Base-by-base conservation (phyloP, 2,888 invertebrate genomes). In the Apodemia hepburni region DNA sequence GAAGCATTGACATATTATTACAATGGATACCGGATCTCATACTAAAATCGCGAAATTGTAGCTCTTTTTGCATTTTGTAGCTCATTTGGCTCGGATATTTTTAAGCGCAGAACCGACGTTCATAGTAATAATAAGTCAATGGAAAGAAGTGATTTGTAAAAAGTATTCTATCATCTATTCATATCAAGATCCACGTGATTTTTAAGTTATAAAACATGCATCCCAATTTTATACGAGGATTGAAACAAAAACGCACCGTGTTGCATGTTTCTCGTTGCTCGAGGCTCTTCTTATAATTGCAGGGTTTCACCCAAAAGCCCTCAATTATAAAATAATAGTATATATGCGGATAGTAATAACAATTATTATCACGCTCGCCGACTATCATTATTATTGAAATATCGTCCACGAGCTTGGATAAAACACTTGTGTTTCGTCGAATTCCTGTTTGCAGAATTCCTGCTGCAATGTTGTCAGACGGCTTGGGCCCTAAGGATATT, bases 271-370 rank as follows among this genome's bases (percentile, higher is more conserved):
- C 76, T 77, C 70, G 77, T 79, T 77, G 88, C 91, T 89, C 76
- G 80, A 83, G 91, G 90, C 91, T 85, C 84, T 84, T 79, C 80
- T 88, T 83, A 91, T 91, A 91, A 91, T 91, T 91, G 90, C 79
- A 79, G 88, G 90, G 87, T 91, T 90, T 88, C 86, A 85, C 87
- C 86, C 87, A 87, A 91, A 90, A 90, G 80, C 86, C 88, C 81
- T 87, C 88, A 91, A 91, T 91, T 91, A 91, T 91, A 89, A 91
- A 90, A 90, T 91, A 91, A 91, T 91, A 90, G 86, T 87, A 90
- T 89, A 89, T 89, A 89, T 89, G 88, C 84, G 88, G 86, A 87
- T 89, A 89, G 88, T 91, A 91, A 91, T 91, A 89, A 90, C 89
- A 91, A 91, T 91, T 89, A 91, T 91, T 91, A 91, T 90, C 90